Evolutionary conservation across 2,113 vertebrate genomes (phyloP).

Genomic region (Lota lota): DNA sequence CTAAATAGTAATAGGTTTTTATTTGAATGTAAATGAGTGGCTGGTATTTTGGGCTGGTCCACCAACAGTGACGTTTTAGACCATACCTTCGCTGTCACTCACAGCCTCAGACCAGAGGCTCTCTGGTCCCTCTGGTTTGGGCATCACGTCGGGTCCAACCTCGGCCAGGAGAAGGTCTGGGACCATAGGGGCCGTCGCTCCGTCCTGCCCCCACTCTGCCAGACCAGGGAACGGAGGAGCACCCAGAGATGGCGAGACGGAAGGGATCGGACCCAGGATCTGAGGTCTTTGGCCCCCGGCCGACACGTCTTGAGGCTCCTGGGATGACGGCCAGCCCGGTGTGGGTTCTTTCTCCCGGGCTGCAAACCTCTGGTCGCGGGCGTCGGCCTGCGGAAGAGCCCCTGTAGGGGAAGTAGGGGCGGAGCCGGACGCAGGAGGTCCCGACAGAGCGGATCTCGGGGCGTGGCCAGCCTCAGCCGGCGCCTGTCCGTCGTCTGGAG

Average conservation of each 20-base stretch:
- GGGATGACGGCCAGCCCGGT: constrained; percentile 5
- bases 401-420: constrained; percentile 4
- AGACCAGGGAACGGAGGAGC: constrained; percentile 20
- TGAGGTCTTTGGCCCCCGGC: constrained; percentile 13
- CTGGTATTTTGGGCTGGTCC: too few relatives aligned
- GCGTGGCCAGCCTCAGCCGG: constrained; percentile 3
- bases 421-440: neutral
- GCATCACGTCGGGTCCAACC: constrained; percentile 49
- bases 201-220: constrained; percentile 41
- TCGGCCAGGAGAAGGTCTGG: constrained; percentile 54
- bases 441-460: constrained; percentile 3
- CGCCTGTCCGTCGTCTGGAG: constrained; percentile 25
- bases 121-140: constrained; percentile 54
- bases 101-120: constrained; percentile 66
- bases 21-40: neutral
- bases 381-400: neutral
- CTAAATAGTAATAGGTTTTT: too few relatives aligned
- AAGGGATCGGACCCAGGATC: constrained; percentile 1
- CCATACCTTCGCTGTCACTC: constrained; percentile 52
- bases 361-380: constrained; percentile 12
- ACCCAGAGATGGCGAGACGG: constrained; percentile 5
- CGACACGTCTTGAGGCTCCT: constrained; percentile 16
- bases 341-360: constrained; percentile 23
- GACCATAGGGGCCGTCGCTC: constrained; percentile 33
- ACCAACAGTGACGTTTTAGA: neutral